Evolutionary conservation across 1,140 invertebrate species (phyloP), one percentile per base, ranked within the genome.

Genomic region (Scaptomyza montana): DNA sequence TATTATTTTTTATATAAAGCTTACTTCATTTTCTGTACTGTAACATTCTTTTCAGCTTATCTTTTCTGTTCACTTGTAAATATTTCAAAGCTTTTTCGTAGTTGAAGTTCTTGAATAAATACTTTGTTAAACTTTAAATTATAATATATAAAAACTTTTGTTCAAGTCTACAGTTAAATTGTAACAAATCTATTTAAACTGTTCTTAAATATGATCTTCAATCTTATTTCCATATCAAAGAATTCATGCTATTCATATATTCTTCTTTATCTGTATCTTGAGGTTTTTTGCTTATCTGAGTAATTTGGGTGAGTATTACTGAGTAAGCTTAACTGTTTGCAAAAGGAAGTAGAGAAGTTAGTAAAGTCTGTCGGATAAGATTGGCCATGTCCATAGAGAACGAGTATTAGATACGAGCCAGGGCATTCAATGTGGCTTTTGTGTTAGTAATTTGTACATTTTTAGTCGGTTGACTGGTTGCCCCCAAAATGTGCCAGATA

Each of bases 361-460:
- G n/a, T 63, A 54, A 41, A 28, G 46, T 43, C 61, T 41, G 64
- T 9, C 77, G 77, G 77, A 80, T 80, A 80, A 80, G 77, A 80
- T 80, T 80, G 71, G 30, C 30, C 67, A 55, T 36, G 36, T 43
- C 43, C 45, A 30, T 9, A 49, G 19, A n/a, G 39, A 19, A 41
- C 28, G 59, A 70, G 57, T 36, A 28, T 36, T 36, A 36, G 33
- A 36, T 36, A 36, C 33, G 33, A 36, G 33, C 33, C 8, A 36
- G 8, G 13, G 7, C 45, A 47, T 47, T 19, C 7, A 47, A 47
- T 47, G 7, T 30, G 33, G 33, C 33, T 36, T 9, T 36, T 36
- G 33, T 36, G 33, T 75, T 84, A 84, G 76, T 84, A 84, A 84
- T 77, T 73, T 77, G 67, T 63, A 84, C 60, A 84, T 64, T 73